Base-by-base conservation (phyloP, 2,888 invertebrate genomes). In the Phorcus lineatus region DNA sequence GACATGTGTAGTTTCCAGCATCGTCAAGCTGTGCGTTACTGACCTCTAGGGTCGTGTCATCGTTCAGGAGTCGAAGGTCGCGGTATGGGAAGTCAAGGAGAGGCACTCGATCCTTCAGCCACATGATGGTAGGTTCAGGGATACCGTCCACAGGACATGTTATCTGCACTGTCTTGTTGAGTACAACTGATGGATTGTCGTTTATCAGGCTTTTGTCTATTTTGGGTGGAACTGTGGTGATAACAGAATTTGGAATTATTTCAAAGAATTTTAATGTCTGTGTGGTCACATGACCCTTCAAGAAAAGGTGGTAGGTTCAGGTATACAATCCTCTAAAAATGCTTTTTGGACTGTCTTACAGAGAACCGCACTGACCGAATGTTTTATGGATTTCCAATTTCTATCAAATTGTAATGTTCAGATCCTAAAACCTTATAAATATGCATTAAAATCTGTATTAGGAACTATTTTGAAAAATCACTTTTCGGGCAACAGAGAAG, bases 1-100 rank as follows among this genome's bases (percentile, higher is more conserved):
- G 86, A 84, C 94, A 94, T 24, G 90, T 91, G 85, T 93, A 94
- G 31, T 85, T 86, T 6, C 94, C 94, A 40, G 90, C 92, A 87
- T 94, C 93, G 3, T 89, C 89, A 55, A 88, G 83, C 77, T 92
- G 90, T 0, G 90, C 91, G 40, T 89, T 86, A 17, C 83, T 82
- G 19, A 90, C 94, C 94, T 91, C 90, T 78, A 92, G 81, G 90
- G 93, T 88, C 22, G 88, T 87, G 19, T 90, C 92, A 19, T 90
- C 83, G 70, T 89, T 85, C 13, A 90, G 79, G 79, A 92, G 86
- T 47, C 89, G 85, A 16, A 91, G 84, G 75, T 91, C 88, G 1
- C 86, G 85, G 79, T 91, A 90, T 0, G 90, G 90, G 81, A 89
- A 87, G 83, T 91, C 90, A 6, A 90, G 83, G 28, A 91, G 86